Evolutionary conservation across 2,888 invertebrate species (phyloP).

Genomic region (Xestia xanthographa): DNA sequence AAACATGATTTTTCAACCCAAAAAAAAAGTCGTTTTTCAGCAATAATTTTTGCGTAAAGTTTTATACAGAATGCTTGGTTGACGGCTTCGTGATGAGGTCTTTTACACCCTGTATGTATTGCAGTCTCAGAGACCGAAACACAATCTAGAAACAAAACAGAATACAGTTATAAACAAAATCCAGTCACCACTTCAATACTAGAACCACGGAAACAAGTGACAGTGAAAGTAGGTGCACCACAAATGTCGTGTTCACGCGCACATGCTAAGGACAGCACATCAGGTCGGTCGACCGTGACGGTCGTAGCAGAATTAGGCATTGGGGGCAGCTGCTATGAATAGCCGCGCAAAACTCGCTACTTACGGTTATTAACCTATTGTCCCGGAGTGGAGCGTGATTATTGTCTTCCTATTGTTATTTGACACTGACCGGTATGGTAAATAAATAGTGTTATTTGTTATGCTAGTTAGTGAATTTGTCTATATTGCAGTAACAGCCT

Average conservation of each 20-base stretch:
- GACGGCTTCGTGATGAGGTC: too few relatives aligned
- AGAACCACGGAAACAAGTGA: slow-evolving; percentile 28
- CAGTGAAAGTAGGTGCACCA: slow-evolving; percentile 61
- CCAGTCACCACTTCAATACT: slow-evolving; percentile 14
- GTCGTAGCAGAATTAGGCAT: slow-evolving; percentile 61
- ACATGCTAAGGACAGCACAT: slow-evolving; percentile 57
- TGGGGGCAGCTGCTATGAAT: slow-evolving; percentile 67
- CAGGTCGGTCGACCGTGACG: slow-evolving; percentile 56
- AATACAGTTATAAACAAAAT: slow-evolving; percentile 6
- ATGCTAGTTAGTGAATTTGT: slow-evolving; percentile 19
- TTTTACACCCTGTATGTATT: too few relatives aligned
- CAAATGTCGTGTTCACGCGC: slow-evolving; percentile 36
- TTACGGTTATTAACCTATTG: slow-evolving; percentile 65
- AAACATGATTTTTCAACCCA: too few relatives aligned
- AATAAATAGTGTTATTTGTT: slow-evolving; percentile 39
- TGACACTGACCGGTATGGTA: slow-evolving; percentile 31
- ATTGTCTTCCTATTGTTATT: slow-evolving; percentile 63
- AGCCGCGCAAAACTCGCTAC: slow-evolving; percentile 58
- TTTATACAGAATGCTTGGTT: too few relatives aligned
- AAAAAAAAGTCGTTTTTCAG: too few relatives aligned
- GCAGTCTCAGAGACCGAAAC: not conserved
- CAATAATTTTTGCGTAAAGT: too few relatives aligned
- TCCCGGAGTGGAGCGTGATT: slow-evolving; percentile 57
- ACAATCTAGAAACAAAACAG: not conserved
- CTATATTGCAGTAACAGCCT: not conserved